phyloP scores from a whole-genome alignment of 1,140 invertebrate species.

The Pogonomyrmex californicus region DNA sequence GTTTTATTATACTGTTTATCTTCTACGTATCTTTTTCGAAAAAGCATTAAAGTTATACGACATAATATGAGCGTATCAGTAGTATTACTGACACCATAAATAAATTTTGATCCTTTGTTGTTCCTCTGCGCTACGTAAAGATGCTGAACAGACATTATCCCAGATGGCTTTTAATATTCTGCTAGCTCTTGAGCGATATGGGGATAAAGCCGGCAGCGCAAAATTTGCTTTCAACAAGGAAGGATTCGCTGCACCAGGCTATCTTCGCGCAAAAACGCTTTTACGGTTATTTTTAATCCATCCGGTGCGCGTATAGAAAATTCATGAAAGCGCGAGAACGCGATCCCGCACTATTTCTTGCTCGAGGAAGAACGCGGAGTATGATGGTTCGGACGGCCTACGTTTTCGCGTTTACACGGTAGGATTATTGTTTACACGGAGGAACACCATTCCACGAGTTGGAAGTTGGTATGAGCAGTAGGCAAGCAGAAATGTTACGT shows the following conservation, averaged over 20 bases:
- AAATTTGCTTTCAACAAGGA: conserved; percentile 47
- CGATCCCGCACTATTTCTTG: conserved; percentile 42
- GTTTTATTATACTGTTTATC: conserved; percentile 17
- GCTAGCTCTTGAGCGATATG: conserved; percentile 44
- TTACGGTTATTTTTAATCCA: conserved; percentile 64
- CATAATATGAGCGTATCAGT: neutral
- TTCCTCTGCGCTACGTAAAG: conserved; percentile 30
- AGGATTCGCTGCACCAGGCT: conserved; percentile 7
- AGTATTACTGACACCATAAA: conserved; percentile 33
- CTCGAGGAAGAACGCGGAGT: conserved; percentile 22
- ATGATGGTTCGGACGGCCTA: conserved; percentile 30
- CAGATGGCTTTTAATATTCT: conserved; percentile 61
- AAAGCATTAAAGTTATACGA: neutral
- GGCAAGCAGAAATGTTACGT: conserved; percentile 30
- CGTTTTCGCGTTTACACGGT: conserved; percentile 76
- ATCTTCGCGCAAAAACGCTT: conserved; percentile 49
- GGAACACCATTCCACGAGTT: conserved; percentile 53
- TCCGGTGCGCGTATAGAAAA: conserved; percentile 52
- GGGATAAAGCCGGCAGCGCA: conserved; percentile 35
- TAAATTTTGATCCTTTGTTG: conserved; percentile 59
- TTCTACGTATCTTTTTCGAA: neutral
- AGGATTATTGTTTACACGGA: conserved; percentile 80
- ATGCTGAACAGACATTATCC: conserved; percentile 41
- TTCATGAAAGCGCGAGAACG: conserved; percentile 56
- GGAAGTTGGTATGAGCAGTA: conserved; percentile 33